phyloP scores from a whole-genome alignment of 2,113 vertebrate genomes.

The Cavia porcellus region DNA sequence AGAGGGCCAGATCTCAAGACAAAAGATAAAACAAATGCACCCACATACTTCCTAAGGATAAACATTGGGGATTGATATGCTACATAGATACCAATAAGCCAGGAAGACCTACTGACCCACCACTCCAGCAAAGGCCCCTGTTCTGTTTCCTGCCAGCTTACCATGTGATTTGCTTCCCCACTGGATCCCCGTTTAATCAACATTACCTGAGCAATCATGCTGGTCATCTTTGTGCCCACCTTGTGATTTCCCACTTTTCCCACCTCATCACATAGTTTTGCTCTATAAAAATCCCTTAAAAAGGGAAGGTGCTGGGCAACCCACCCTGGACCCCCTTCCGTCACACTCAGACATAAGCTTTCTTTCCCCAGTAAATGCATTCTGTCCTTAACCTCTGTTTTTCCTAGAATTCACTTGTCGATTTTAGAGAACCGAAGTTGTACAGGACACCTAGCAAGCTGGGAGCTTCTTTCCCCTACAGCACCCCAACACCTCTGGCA shows the following conservation, averaged over 20 bases:
- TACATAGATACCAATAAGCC: neutral
- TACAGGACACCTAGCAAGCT: neutral
- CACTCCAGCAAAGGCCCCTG: too few relatives aligned
- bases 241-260: neutral
- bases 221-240: neutral
- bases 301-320: neutral
- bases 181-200: neutral
- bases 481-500: neutral
- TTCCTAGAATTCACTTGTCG: neutral
- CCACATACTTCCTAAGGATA: neutral
- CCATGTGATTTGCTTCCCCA: neutral
- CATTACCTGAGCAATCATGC: neutral
- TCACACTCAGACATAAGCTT: neutral
- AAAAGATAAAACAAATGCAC: neutral
- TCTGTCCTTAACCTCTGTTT: neutral
- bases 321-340: neutral
- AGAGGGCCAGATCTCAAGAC: neutral
- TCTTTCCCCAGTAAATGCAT: neutral
- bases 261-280: neutral
- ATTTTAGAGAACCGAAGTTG: neutral
- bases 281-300: neutral
- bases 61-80: neutral
- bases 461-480: neutral
- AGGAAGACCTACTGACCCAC: too few relatives aligned
- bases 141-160: neutral